Percentiles rank a stretch among this genome's conserved stretches.
Conservation (phyloP, 1,140 invertebrate species). For the Muscidifurax raptorellus region DNA sequence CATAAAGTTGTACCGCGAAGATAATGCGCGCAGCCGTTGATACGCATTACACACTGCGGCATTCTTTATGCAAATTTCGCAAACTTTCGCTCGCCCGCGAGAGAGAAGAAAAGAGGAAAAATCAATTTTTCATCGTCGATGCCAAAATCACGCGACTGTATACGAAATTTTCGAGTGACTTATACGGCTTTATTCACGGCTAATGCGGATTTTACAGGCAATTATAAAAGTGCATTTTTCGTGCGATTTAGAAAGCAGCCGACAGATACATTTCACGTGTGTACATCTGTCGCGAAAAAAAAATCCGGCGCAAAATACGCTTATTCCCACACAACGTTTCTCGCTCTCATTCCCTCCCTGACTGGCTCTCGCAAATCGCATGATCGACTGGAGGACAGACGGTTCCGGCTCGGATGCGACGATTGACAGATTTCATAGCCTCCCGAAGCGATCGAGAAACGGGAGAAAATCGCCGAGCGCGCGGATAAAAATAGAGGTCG, state of each 20-base stretch:
- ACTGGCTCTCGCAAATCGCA: slow-evolving; percentile 24
- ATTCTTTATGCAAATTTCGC: slow-evolving; percentile 30
- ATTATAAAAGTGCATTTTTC: too few species aligned
- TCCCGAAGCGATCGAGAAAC: slow-evolving; percentile 27
- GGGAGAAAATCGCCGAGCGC: slow-evolving; percentile 13
- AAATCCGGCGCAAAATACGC: neutral
- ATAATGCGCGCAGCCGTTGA: slow-evolving; percentile 12
- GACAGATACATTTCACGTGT: neutral
- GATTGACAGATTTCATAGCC: slow-evolving; percentile 45
- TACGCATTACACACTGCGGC: slow-evolving; percentile 16
- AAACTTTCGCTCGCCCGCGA: neutral
- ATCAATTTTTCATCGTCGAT: slow-evolving; percentile 32
- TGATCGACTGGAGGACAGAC: slow-evolving; percentile 25
- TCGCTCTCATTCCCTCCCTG: neutral
- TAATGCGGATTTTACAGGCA: neutral
- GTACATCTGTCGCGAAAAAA: neutral
- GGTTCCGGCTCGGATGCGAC: slow-evolving; percentile 31
- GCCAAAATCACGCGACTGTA: slow-evolving; percentile 20
- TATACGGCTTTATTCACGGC: neutral
- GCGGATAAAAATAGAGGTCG: neutral
- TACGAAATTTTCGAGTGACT: neutral
- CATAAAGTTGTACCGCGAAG: slow-evolving; percentile 36
- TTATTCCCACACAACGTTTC: neutral
- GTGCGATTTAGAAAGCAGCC: too few species aligned
- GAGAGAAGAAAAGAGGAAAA: neutral